A percentile compares a stretch with the other conserved stretches of the same genome.
Conservation (phyloP, 35 echinoderm and acorn worm genomes). For the Strongylocentrotus purpuratus region DNA sequence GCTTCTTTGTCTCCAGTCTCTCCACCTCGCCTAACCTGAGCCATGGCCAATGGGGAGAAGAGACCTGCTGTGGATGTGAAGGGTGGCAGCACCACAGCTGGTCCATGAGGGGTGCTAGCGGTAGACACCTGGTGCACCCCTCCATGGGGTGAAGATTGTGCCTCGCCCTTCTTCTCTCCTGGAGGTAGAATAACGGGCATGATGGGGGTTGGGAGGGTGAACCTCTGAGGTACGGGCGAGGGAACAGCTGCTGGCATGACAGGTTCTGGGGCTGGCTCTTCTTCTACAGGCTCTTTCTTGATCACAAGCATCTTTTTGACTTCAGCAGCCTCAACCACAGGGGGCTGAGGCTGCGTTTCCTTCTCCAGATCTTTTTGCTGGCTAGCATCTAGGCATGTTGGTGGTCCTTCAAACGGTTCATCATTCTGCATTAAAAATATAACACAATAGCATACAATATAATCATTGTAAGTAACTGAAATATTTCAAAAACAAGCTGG, state of each 20-base stretch:
- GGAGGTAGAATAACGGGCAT: neutral
- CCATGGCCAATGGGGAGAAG: neutral
- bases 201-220: neutral
- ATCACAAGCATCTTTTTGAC: neutral
- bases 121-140: neutral
- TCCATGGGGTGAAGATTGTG: neutral
- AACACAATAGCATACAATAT: neutral
- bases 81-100: neutral
- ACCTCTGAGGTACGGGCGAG: neutral
- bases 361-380: neutral
- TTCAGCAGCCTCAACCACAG: neutral
- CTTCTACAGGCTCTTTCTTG: constrained; percentile 8
- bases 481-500: too few relatives aligned
- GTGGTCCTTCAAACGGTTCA: constrained; percentile 2
- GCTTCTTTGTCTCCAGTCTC: neutral
- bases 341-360: neutral
- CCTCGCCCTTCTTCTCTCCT: neutral
- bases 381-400: neutral
- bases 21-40: neutral
- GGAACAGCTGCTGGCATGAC: neutral
- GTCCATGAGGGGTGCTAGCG: constrained; percentile 16
- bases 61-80: neutral
- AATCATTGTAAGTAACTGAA: too few relatives aligned
- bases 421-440: neutral
- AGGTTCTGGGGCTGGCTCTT: neutral